Conservation (phyloP, 2,888 invertebrate genomes). For the Drosophila nigritarsus region DNA sequence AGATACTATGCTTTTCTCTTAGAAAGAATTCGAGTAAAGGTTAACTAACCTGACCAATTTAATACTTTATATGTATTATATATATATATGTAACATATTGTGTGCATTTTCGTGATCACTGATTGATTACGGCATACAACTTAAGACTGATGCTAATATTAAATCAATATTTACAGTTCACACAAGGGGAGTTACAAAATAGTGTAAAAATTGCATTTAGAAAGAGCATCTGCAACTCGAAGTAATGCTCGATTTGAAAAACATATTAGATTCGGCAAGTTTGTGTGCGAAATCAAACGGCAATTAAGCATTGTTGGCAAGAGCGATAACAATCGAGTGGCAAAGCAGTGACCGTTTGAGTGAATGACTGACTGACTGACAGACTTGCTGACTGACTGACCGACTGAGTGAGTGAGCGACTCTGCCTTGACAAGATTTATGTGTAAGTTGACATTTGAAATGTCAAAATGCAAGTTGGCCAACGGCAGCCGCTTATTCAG, state of each 20-base stretch:
- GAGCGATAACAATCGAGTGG: slow-evolving; percentile 69
- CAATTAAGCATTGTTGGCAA: slow-evolving; percentile 72
- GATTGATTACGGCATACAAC: neutral
- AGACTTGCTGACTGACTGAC: slow-evolving; percentile 15
- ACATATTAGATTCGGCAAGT: slow-evolving; percentile 24
- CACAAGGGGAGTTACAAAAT: neutral
- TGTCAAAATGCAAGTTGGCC: slow-evolving; percentile 65
- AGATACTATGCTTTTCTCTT: too few species aligned
- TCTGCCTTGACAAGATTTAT: slow-evolving; percentile 54
- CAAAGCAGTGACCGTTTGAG: slow-evolving; percentile 56
- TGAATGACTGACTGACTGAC: slow-evolving; percentile 41
- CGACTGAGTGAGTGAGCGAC: slow-evolving; percentile 38
- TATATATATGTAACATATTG: neutral
- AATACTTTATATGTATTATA: neutral
- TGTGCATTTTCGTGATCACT: neutral
- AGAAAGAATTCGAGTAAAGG: neutral
- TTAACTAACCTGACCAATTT: too few species aligned
- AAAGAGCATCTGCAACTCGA: neutral
- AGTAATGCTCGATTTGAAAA: neutral
- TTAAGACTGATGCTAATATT: neutral
- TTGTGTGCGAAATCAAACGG: slow-evolving; percentile 57
- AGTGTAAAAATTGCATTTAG: too few species aligned
- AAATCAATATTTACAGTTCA: neutral
- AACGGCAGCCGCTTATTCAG: slow-evolving; percentile 34
- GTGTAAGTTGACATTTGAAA: slow-evolving; percentile 76